phyloP scores from a whole-genome alignment of 2,113 vertebrate genomes.

The Corydoras sp. region DNA sequence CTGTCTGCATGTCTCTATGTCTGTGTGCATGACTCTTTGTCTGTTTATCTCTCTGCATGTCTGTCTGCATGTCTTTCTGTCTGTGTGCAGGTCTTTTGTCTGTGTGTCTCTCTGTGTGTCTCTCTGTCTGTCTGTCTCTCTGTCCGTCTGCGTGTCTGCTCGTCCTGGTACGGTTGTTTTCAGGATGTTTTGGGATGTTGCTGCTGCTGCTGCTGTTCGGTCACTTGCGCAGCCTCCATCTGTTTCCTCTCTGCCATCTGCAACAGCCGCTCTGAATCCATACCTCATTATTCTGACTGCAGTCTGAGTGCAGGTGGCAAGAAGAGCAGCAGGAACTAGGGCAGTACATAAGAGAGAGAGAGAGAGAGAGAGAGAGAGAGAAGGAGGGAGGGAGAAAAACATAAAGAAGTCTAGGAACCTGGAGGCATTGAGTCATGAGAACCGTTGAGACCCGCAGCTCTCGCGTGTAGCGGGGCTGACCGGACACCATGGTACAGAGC shows the following conservation, averaged over 20 bases:
- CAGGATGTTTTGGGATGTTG: no score
- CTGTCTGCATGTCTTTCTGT: no score
- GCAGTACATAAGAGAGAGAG: not conserved
- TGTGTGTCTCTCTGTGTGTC: no score
- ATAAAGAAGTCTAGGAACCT: not conserved
- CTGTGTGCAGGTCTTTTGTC: no score
- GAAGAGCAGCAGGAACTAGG: slow-evolving; percentile 24
- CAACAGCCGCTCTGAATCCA: not conserved
- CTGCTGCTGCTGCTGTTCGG: no score
- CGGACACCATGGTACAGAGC: slow-evolving; percentile 50
- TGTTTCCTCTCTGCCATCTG: not conserved
- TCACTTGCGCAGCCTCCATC: not conserved
- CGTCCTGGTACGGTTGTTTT: not conserved
- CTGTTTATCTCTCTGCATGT: no score
- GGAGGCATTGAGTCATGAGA: slow-evolving; percentile 12
- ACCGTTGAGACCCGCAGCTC: not conserved
- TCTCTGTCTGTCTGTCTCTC: no score
- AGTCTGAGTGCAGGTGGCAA: slow-evolving; percentile 10
- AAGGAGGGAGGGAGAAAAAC: not conserved
- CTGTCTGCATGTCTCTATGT: no score
- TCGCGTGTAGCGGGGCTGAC: not conserved
- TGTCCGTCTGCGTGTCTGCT: not conserved
- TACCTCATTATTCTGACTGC: slow-evolving; percentile 11
- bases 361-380: not conserved
- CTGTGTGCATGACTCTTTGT: no score